These are phyloP conservation scores for Drosophila tsacasi DNA, from an alignment of 1,140 invertebrate genomes.

Conservation along the genomic window DNA sequence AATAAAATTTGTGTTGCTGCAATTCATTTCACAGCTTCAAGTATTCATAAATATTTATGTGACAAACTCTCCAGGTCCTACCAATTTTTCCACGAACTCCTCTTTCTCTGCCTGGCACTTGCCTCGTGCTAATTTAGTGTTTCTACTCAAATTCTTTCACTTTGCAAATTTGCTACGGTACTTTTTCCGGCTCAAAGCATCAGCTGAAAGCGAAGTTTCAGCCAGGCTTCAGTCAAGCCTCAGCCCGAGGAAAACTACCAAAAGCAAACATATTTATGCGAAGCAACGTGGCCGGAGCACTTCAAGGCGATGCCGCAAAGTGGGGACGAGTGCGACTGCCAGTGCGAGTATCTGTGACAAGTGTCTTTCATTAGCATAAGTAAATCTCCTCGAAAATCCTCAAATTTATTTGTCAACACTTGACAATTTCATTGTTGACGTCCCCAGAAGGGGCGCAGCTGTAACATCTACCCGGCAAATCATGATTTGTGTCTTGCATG, in stretches of 20 bases:
- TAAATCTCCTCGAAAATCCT: slow-evolving; percentile 80
- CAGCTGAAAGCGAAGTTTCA: slow-evolving; percentile 25
- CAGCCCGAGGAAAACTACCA: background rate
- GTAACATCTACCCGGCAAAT: slow-evolving; percentile 65
- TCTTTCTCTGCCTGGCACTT: slow-evolving; percentile 8
- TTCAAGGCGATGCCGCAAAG: slow-evolving; percentile 75
- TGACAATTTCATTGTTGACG: slow-evolving; percentile 84
- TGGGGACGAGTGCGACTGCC: slow-evolving; percentile 10
- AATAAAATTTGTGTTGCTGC: slow-evolving; percentile 3
- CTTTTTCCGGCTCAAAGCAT: slow-evolving; percentile 57
- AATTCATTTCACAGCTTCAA: slow-evolving; percentile 31
- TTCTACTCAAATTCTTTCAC: slow-evolving; percentile 76
- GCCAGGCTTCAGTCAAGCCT: background rate
- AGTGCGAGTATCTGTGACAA: slow-evolving; percentile 72
- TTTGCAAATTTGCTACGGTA: slow-evolving; percentile 79
- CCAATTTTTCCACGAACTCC: slow-evolving; percentile 36
- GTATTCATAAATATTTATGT: slow-evolving; percentile 77
- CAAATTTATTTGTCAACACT: slow-evolving; percentile 85
- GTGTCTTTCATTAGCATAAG: slow-evolving; percentile 84
- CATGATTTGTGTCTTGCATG: slow-evolving; percentile 76
- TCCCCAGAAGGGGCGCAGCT: slow-evolving; percentile 56
- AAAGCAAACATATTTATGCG: slow-evolving; percentile 70
- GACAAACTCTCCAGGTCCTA: slow-evolving; percentile 37
- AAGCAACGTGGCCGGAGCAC: slow-evolving; percentile 67
- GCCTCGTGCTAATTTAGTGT: slow-evolving; percentile 64